A percentile compares a stretch with the other conserved stretches of the same genome.
Conservation (phyloP, 2,113 vertebrate genomes). For the Tragulus kanchil region DNA sequence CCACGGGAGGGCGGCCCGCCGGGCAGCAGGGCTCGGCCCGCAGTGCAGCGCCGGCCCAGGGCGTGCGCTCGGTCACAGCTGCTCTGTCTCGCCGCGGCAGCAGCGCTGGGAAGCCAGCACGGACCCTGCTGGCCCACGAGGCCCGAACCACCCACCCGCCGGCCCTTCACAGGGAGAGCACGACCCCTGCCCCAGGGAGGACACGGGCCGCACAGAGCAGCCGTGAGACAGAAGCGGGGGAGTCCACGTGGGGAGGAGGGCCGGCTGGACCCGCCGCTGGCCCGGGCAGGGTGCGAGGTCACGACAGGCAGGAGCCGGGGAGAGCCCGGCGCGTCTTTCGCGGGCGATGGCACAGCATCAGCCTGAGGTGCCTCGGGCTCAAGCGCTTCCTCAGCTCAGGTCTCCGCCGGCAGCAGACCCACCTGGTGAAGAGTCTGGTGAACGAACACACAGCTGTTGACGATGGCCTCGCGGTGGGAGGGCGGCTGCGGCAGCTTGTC, state of each 20-base stretch:
- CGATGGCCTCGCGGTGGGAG: conserved; percentile 96
- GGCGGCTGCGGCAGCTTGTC: conserved; percentile 97
- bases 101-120: fast-evolving
- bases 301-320: not conserved
- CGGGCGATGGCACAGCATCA: fast-evolving
- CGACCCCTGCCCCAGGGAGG: fast-evolving
- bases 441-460: conserved; percentile 98
- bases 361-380: fast-evolving
- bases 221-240: no score
- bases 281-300: fast-evolving
- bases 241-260: fast-evolving
- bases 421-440: conserved; percentile 99
- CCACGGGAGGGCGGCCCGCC: no score
- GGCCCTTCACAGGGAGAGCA: not conserved
- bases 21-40: fast-evolving
- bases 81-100: fast-evolving
- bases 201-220: fast-evolving
- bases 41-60: fast-evolving
- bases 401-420: not conserved
- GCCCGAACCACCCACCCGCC: not conserved
- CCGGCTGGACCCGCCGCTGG: fast-evolving
- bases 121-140: not conserved
- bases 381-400: fast-evolving
- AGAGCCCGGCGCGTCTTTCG: fast-evolving
- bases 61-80: not conserved